Percentiles rank a stretch among this genome's conserved stretches.
Conservation (phyloP, 2,888 invertebrate genomes). For the Ochropleura plecta region DNA sequence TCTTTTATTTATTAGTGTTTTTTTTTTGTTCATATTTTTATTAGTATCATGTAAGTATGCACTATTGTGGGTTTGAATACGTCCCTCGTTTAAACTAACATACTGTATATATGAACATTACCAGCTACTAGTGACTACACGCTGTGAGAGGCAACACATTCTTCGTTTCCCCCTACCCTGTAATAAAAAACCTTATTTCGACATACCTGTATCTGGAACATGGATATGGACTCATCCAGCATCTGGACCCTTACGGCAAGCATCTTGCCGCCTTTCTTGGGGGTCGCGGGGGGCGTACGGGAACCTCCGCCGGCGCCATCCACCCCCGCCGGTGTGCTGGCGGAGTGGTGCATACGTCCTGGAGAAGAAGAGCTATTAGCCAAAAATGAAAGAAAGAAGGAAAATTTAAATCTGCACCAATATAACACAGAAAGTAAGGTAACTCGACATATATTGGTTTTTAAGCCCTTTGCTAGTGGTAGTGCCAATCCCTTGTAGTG, state of each 20-base stretch:
- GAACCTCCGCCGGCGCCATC: conserved; percentile 92
- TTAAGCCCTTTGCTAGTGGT: too few species aligned
- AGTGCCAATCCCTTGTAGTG: background rate
- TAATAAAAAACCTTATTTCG: background rate
- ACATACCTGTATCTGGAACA: conserved; percentile 97
- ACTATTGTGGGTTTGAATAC: too few species aligned
- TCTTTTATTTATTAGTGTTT: too few species aligned
- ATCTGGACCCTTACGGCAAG: conserved; percentile 96
- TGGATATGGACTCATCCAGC: conserved; percentile 96
- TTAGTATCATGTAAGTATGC: too few species aligned
- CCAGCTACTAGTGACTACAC: background rate
- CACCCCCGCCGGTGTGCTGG: conserved; percentile 96
- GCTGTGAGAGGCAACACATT: background rate
- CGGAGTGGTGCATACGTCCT: conserved; percentile 95
- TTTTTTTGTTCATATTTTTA: too few species aligned
- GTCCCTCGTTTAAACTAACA: too few species aligned
- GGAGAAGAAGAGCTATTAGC: conserved; percentile 28
- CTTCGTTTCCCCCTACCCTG: background rate
- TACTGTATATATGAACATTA: background rate
- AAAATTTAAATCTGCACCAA: background rate
- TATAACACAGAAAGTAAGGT: background rate
- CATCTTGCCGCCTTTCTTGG: conserved; percentile 96
- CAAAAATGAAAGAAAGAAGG: background rate
- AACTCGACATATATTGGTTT: background rate
- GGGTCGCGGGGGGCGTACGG: conserved; percentile 94